A percentile compares a stretch with the other conserved stretches of the same genome.
Evolutionary conservation across 2,888 invertebrate genomes (phyloP).

Genomic region (Sarcophaga variegata): DNA sequence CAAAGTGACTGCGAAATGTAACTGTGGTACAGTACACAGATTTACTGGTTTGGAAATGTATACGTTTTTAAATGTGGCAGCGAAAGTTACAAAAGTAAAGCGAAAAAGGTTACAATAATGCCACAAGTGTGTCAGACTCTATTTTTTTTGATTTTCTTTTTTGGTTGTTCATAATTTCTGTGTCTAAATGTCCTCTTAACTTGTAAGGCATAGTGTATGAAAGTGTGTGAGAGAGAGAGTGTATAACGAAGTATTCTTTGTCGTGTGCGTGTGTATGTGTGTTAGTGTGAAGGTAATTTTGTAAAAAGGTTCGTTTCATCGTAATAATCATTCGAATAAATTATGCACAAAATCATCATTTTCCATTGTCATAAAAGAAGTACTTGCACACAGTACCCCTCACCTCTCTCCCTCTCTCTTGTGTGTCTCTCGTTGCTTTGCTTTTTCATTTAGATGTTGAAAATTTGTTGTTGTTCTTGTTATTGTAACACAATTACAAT

Average conservation of each 20-base stretch:
- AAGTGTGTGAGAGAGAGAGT: background rate
- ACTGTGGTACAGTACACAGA: constrained; percentile 3
- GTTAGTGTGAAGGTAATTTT: constrained; percentile 58
- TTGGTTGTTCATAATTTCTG: no score
- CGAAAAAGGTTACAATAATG: constrained; percentile 58
- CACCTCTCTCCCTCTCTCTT: no score
- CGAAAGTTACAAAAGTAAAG: background rate
- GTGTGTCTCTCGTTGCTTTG: background rate
- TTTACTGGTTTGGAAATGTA: background rate
- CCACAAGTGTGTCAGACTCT: constrained; percentile 60
- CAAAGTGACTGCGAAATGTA: constrained; percentile 42
- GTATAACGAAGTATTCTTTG: background rate
- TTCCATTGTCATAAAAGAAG: constrained; percentile 66
- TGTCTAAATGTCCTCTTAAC: no score
- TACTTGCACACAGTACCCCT: background rate
- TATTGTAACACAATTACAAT: background rate
- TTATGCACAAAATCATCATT: constrained; percentile 80
- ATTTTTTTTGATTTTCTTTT: no score
- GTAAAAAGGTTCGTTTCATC: constrained; percentile 64
- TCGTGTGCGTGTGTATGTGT: background rate
- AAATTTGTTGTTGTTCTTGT: background rate
- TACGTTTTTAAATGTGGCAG: background rate
- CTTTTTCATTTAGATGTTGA: background rate
- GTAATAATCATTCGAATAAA: constrained; percentile 82
- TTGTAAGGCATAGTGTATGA: background rate